Evolutionary conservation across 2,797 vertebrate species (phyloP).

Genomic region (Dermochelys coriacea): DNA sequence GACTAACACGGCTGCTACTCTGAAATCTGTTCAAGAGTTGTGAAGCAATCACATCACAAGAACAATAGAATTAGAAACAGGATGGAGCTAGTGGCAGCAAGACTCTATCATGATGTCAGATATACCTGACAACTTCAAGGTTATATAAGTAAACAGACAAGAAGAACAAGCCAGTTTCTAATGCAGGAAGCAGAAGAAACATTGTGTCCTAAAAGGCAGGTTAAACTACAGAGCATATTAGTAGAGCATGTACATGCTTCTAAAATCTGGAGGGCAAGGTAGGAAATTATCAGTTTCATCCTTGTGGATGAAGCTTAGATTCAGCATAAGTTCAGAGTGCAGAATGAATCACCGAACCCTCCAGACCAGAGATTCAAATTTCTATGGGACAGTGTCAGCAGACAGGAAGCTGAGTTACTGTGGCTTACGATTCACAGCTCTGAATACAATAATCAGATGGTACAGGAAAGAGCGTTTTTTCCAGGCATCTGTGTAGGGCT

Average conservation of each 20-base stretch:
- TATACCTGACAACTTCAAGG: not conserved
- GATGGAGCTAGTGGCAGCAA: not conserved
- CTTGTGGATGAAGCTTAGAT: not conserved
- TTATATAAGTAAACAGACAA: not conserved
- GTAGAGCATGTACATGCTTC: not conserved
- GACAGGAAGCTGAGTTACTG: not conserved
- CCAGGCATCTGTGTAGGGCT: not conserved
- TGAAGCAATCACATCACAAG: not conserved
- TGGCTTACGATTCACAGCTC: not conserved
- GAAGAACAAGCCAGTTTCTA: not conserved
- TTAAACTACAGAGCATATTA: not conserved
- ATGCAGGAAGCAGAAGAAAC: not conserved
- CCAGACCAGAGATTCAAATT: not conserved
- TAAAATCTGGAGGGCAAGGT: not conserved
- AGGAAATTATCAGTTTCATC: not conserved
- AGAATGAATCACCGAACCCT: not conserved
- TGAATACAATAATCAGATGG: not conserved
- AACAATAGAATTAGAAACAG: not conserved
- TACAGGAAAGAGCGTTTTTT: not conserved
- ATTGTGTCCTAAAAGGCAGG: not conserved
- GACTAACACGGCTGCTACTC: too few relatives aligned
- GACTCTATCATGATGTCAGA: not conserved
- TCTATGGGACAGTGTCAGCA: not conserved
- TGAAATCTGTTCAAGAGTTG: accelerated
- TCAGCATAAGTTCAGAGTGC: not conserved